Evolutionary conservation across 1,140 invertebrate genomes (phyloP).

Genomic region (Psilanteris sp.): DNA sequence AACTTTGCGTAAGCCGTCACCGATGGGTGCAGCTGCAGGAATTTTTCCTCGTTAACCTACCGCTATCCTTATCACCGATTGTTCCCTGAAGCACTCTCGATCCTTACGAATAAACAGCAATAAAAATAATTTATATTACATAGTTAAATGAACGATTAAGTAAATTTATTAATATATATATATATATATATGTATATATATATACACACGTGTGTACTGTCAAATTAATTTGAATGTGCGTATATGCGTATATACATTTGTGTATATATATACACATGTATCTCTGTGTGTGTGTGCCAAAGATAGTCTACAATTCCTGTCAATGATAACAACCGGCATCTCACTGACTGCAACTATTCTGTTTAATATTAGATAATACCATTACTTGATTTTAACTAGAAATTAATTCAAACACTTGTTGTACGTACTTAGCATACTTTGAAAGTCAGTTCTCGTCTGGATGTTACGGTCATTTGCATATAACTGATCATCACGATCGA

Average conservation of each 20-base stretch:
- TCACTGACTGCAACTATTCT: slow-evolving; percentile 70
- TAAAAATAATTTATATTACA: slow-evolving; percentile 2
- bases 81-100: slow-evolving; percentile 34
- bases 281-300: too few species aligned
- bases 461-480: slow-evolving; percentile 35
- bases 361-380: slow-evolving; percentile 70
- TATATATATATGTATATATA: too few species aligned
- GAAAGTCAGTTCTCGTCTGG: slow-evolving; percentile 28
- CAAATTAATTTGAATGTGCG: too few species aligned
- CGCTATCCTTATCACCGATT: slow-evolving; percentile 46
- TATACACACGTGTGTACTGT: too few species aligned
- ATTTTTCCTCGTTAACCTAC: too few species aligned
- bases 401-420: slow-evolving; percentile 70
- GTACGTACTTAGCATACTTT: slow-evolving; percentile 57
- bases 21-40: too few species aligned
- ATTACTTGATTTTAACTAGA: slow-evolving; percentile 69
- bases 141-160: too few species aligned
- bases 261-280: too few species aligned
- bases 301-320: slow-evolving; percentile 11
- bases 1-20: too few species aligned
- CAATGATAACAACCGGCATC: slow-evolving; percentile 65
- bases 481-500: slow-evolving; percentile 33
- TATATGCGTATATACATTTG: too few species aligned
- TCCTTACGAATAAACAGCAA: slow-evolving; percentile 21
- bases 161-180: too few species aligned